Evolutionary conservation across 2,113 vertebrate species (phyloP).

Genomic region (Dicaeum eximium): DNA sequence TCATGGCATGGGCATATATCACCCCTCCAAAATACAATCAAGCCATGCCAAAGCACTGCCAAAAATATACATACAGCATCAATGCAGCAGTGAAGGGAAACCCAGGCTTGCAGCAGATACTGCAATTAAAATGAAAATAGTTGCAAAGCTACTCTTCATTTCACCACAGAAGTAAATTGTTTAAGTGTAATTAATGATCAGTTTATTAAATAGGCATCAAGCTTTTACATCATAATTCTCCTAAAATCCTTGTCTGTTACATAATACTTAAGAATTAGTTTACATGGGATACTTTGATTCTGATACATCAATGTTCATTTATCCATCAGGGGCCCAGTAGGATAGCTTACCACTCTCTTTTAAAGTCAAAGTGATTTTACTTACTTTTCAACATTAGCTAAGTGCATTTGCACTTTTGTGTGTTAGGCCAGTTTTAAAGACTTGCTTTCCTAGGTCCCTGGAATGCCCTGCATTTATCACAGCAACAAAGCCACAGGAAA

Average conservation of each 20-base stretch:
- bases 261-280: conserved; percentile 10
- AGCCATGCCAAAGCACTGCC: neutral
- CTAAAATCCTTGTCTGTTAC: conserved; percentile 33
- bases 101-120: neutral
- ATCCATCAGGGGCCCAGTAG: neutral
- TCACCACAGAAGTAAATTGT: conserved; percentile 25
- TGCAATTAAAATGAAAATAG: conserved; percentile 29
- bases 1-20: neutral
- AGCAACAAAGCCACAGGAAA: conserved; percentile 5
- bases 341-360: neutral
- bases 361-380: neutral
- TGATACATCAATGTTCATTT: neutral
- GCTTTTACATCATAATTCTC: conserved; percentile 43
- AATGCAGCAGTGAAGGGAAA: neutral
- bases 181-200: conserved; percentile 50
- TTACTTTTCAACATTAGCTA: neutral
- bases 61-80: neutral
- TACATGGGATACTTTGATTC: neutral
- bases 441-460: neutral
- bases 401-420: neutral
- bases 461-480: conserved; percentile 11
- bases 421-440: neutral
- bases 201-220: conserved; percentile 48
- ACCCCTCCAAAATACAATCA: neutral
- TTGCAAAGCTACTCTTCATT: conserved; percentile 29